Evolutionary conservation across 2,888 invertebrate species (phyloP).

Genomic region (Orgyia antiqua): DNA sequence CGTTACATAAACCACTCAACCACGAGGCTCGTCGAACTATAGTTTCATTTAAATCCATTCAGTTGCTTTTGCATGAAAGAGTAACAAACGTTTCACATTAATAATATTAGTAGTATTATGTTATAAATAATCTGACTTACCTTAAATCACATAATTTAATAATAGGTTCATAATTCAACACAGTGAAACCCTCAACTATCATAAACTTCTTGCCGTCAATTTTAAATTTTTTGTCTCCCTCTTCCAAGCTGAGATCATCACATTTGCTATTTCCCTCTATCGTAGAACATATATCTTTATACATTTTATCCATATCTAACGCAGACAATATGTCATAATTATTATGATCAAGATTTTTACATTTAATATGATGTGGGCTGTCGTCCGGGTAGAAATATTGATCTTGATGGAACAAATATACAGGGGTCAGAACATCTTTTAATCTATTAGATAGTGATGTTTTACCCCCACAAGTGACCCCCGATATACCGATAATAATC

Average conservation of each 20-base stretch:
- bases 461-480: slow-evolving; percentile 92
- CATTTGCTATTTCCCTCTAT: slow-evolving; percentile 34
- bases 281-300: slow-evolving; percentile 73
- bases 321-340: slow-evolving; percentile 87
- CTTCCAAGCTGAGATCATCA: slow-evolving; percentile 11
- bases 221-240: slow-evolving; percentile 14
- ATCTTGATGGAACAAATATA: slow-evolving; percentile 83
- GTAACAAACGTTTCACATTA: too few relatives aligned
- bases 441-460: slow-evolving; percentile 83
- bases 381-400: slow-evolving; percentile 84
- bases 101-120: too few relatives aligned
- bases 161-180: slow-evolving; percentile 84
- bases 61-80: too few relatives aligned
- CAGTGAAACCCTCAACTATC: slow-evolving; percentile 87
- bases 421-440: slow-evolving; percentile 56
- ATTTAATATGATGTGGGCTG: slow-evolving; percentile 80
- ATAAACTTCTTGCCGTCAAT: slow-evolving; percentile 68
- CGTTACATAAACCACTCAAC: too few relatives aligned
- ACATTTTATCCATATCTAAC: slow-evolving; percentile 85
- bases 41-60: too few relatives aligned
- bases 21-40: too few relatives aligned
- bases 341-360: slow-evolving; percentile 82
- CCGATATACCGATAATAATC: slow-evolving; percentile 81
- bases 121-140: too few relatives aligned
- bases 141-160: slow-evolving; percentile 81